These are phyloP conservation scores for Lordiphosa collinella DNA, from an alignment of 1,140 invertebrate genomes.

Conservation along the genomic window DNA sequence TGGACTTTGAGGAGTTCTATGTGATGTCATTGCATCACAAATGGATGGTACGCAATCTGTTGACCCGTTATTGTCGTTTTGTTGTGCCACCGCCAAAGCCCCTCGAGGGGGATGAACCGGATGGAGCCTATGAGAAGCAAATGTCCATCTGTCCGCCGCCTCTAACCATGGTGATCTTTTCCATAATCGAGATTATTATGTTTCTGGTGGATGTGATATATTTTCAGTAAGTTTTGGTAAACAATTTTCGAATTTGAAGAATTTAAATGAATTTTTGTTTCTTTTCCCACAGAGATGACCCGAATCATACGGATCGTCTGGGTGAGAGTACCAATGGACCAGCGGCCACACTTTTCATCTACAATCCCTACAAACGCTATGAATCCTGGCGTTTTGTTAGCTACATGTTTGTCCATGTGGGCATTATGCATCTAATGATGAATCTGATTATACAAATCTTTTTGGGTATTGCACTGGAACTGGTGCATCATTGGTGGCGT, in stretches of 20 bases:
- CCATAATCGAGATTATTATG: conserved; percentile 85
- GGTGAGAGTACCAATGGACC: conserved; percentile 84
- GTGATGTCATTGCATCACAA: conserved; percentile 85
- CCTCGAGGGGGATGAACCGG: conserved; percentile 80
- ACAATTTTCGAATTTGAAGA: background rate
- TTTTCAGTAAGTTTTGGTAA: conserved; percentile 63
- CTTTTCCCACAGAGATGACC: conserved; percentile 62
- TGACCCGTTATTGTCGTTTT: conserved; percentile 82
- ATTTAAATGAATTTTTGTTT: background rate
- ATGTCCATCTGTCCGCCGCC: conserved; percentile 93
- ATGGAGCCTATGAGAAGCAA: conserved; percentile 91
- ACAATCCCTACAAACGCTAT: conserved; percentile 91
- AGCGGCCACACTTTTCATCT: conserved; percentile 89
- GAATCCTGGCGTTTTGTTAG: conserved; percentile 96
- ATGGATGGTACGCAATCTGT: conserved; percentile 83
- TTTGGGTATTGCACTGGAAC: conserved; percentile 94
- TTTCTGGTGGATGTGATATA: conserved; percentile 84
- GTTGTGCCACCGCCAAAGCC: conserved; percentile 82
- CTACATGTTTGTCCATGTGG: conserved; percentile 98
- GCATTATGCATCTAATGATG: conserved; percentile 91
- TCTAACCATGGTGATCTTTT: conserved; percentile 90
- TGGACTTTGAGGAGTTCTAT: conserved; percentile 90
- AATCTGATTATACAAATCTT: conserved; percentile 96
- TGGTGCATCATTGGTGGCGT: conserved; percentile 97
- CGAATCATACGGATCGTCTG: conserved; percentile 67